Base-by-base conservation (phyloP, 2,113 vertebrate genomes). In the Phaetusa simplex region DNA sequence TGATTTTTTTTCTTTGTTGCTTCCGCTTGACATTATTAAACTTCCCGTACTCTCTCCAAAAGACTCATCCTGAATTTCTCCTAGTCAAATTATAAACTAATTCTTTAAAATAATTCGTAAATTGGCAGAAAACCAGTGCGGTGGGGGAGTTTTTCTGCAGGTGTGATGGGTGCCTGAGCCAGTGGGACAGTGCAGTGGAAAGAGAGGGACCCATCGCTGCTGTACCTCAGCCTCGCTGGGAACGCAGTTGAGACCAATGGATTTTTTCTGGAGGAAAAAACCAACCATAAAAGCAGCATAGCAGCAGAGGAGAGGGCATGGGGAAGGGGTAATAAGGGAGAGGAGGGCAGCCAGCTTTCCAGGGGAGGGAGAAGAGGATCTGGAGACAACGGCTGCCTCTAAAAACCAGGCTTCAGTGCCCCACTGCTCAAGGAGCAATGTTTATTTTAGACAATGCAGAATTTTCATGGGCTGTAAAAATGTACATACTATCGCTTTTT, bases 361-460 rank as follows among this genome's bases (percentile, higher is more conserved):
- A 50, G 14, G 27, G 9, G 27, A 79, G 30, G 11, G n/a, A 95
- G 38, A 6, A 80, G n/a, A 76, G 18, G 21, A 77, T 29, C 3
- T 86, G 49, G 30, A 78, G 36, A 56, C 2, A 15, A 40, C 0
- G 0, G 83, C 45, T 45, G 14, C n/a, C 8, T 17, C 24, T 15
- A 92, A 15, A 66, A 73, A 70, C 11, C 23, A 91, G 43, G n/a
- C 43, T 81, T 69, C 84, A 52, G 40, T 66, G 69, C 70, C 36
- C 36, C 55, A 56, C 1, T 45, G 8, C 59, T 92, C 73, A 95
- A 64, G 14, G 26, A 81, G 29, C 43, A 5, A 42, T 22, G 2
- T 0, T 3, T 38, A 23, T 59, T 81, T 59, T 34, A 64, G 56
- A 49, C 27, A 71, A 77, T 6, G 45, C 14, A 74, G 27, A 19